These are phyloP conservation scores for Omphaloscelis lunosa DNA, from an alignment of 2,888 invertebrate species.

Conservation along the genomic window DNA sequence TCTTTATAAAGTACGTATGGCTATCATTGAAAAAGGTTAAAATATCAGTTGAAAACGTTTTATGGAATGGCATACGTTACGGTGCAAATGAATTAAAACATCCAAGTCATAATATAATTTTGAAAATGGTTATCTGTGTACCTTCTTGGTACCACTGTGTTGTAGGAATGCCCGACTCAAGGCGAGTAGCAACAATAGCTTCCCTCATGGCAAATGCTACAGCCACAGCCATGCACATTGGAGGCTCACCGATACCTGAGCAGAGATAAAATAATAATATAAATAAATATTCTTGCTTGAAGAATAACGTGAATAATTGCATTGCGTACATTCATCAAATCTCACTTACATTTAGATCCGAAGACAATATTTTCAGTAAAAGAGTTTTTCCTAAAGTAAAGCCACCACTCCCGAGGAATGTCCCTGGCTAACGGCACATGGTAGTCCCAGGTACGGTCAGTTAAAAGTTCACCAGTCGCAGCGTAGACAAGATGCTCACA, in stretches of 20 bases:
- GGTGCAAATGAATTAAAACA: background rate
- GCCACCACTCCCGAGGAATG: constrained; percentile 93
- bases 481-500: constrained; percentile 93
- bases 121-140: constrained; percentile 69
- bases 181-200: constrained; percentile 91
- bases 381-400: constrained; percentile 92
- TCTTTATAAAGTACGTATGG: background rate
- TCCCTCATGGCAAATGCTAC: constrained; percentile 91
- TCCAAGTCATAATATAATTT: background rate
- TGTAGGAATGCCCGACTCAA: constrained; percentile 89
- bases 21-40: background rate
- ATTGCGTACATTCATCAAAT: background rate
- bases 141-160: constrained; percentile 91
- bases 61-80: too few relatives aligned
- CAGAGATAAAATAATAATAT: background rate
- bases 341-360: constrained; percentile 92
- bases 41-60: background rate
- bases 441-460: constrained; percentile 95
- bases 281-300: background rate
- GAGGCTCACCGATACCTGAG: constrained; percentile 89
- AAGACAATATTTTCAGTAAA: constrained; percentile 91
- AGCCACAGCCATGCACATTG: constrained; percentile 84
- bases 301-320: background rate
- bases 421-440: constrained; percentile 93
- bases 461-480: constrained; percentile 92